Conservation (phyloP, 2,797 vertebrate genomes). For the Lutjanus argentimaculatus region DNA sequence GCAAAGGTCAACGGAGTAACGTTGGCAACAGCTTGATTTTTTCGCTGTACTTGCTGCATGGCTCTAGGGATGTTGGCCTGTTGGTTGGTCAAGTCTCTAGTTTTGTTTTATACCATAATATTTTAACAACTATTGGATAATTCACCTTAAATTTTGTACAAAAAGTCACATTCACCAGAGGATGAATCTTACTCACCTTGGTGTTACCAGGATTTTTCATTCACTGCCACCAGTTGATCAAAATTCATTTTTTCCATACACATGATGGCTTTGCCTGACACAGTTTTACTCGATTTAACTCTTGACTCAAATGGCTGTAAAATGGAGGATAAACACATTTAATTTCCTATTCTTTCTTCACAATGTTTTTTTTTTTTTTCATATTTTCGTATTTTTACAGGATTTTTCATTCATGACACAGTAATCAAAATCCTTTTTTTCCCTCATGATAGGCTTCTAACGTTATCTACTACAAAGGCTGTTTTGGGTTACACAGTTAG, state of each 20-base stretch:
- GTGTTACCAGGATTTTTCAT: neutral
- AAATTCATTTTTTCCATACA: neutral
- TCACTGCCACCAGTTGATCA: neutral
- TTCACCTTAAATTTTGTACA: neutral
- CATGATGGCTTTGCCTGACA: too few species aligned
- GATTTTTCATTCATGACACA: too few species aligned
- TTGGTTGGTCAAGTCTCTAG: neutral
- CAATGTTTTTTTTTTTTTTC: too few species aligned
- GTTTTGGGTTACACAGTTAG: too few species aligned
- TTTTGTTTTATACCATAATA: neutral
- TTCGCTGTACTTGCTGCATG: neutral
- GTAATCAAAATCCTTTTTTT: too few species aligned
- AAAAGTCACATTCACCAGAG: neutral
- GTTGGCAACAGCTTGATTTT: slow-evolving; percentile 5
- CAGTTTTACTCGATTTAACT: too few species aligned
- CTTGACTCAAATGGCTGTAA: too few species aligned
- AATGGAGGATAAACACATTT: too few species aligned
- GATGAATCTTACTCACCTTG: neutral
- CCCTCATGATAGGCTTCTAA: too few species aligned
- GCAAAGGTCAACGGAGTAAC: slow-evolving; percentile 9
- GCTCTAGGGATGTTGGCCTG: neutral
- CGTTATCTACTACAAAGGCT: too few species aligned
- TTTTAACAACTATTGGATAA: neutral
- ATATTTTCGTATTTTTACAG: too few species aligned
- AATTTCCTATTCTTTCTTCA: too few species aligned